Conservation (phyloP, 2,113 vertebrate genomes). For the Antechinus flavipes region DNA sequence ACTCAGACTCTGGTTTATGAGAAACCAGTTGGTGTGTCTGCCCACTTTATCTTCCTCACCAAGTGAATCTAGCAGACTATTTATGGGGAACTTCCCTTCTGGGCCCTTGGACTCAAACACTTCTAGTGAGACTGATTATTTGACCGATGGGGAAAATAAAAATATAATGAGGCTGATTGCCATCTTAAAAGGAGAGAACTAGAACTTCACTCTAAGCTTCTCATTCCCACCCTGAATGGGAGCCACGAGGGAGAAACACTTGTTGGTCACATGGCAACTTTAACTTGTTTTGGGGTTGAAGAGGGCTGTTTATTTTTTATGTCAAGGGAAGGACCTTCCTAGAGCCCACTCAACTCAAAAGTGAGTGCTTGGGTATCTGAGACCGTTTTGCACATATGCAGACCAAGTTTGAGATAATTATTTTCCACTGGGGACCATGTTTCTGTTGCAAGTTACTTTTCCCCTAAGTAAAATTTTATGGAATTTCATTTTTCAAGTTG, state of each 20-base stretch:
- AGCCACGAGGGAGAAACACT: not conserved
- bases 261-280: not conserved
- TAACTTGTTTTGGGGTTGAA: not conserved
- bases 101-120: not conserved
- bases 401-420: not conserved
- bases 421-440: not conserved
- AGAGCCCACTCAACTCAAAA: not conserved
- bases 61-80: not conserved
- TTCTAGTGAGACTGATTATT: not conserved
- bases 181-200: not conserved
- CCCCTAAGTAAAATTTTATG: not conserved
- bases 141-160: not conserved
- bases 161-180: not conserved
- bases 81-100: not conserved
- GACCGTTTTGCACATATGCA: not conserved
- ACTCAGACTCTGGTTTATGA: not conserved
- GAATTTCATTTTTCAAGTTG: conserved; percentile 2
- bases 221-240: not conserved
- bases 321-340: not conserved
- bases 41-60: not conserved
- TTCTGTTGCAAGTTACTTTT: not conserved
- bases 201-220: not conserved
- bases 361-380: not conserved
- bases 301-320: not conserved
- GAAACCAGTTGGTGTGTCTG: not conserved